A percentile compares a stretch with the other conserved stretches of the same genome.
Evolutionary conservation across 2,797 vertebrate species (phyloP).

Genomic region (Anomalospiza imberbis): DNA sequence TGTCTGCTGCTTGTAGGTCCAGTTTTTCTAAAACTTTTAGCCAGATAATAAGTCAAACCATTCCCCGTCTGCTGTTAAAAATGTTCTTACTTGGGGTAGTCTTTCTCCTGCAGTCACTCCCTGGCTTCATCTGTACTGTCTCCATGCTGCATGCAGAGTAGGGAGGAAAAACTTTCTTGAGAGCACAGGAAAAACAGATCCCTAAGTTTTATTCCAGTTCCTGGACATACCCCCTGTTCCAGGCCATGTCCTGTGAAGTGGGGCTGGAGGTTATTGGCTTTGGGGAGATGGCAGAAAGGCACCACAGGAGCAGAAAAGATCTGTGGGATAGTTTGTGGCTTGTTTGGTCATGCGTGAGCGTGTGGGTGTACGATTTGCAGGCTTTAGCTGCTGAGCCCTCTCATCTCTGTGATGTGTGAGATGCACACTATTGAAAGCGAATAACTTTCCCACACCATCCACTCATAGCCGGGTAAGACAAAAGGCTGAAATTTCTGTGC

Average conservation of each 20-base stretch:
- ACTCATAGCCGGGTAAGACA: not conserved
- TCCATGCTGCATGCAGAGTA: too few relatives aligned
- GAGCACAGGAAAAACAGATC: not conserved
- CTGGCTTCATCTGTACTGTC: not conserved
- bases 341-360: accelerated
- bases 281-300: not conserved
- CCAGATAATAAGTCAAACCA: not conserved
- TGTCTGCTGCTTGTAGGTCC: not conserved
- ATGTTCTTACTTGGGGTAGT: not conserved
- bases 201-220: not conserved
- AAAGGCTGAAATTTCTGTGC: not conserved
- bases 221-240: accelerated
- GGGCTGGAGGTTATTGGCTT: not conserved
- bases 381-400: not conserved
- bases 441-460: not conserved
- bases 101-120: not conserved
- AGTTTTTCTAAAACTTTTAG: not conserved
- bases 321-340: not conserved
- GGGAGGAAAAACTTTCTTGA: not conserved
- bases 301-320: not conserved
- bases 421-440: not conserved
- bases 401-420: not conserved
- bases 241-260: not conserved
- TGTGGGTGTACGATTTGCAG: not conserved
- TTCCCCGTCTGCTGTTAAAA: not conserved